phyloP scores from a whole-genome alignment of 2,888 invertebrate species.

The Leptinotarsa tumamoca region DNA sequence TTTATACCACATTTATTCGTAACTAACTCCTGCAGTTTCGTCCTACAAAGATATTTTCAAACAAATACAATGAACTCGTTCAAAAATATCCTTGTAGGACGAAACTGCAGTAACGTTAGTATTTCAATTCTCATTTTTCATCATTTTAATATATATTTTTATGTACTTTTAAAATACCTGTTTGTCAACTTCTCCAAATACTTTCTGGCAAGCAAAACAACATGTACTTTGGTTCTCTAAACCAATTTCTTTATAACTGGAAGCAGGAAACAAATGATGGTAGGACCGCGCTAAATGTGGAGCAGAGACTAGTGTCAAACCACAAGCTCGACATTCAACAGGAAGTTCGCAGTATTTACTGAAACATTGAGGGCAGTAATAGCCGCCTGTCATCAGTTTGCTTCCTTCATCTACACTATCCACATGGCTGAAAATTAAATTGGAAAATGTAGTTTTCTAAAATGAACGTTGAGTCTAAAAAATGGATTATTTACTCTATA shows the following conservation, averaged over 20 bases:
- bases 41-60: no score
- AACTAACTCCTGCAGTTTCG: no score
- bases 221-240: conserved; percentile 71
- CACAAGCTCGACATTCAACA: conserved; percentile 95
- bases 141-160: no score
- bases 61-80: no score
- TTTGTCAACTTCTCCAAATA: conserved; percentile 78
- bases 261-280: conserved; percentile 96
- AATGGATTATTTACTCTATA: no score
- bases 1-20: no score
- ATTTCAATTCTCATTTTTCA: no score
- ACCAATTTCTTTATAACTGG: conserved; percentile 81
- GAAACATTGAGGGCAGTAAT: conserved; percentile 94
- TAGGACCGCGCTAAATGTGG: conserved; percentile 98
- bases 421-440: conserved; percentile 75
- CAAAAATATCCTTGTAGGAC: no score
- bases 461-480: no score
- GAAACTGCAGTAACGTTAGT: no score
- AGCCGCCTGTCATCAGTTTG: conserved; percentile 81
- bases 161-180: conserved; percentile 67
- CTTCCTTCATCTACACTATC: conserved; percentile 78
- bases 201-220: conserved; percentile 83
- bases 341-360: conserved; percentile 99
- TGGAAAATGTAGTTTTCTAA: no score
- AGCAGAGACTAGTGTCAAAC: conserved; percentile 95